Conservation (phyloP, 2,113 vertebrate genomes). For the Cricetomys ansorgei region DNA sequence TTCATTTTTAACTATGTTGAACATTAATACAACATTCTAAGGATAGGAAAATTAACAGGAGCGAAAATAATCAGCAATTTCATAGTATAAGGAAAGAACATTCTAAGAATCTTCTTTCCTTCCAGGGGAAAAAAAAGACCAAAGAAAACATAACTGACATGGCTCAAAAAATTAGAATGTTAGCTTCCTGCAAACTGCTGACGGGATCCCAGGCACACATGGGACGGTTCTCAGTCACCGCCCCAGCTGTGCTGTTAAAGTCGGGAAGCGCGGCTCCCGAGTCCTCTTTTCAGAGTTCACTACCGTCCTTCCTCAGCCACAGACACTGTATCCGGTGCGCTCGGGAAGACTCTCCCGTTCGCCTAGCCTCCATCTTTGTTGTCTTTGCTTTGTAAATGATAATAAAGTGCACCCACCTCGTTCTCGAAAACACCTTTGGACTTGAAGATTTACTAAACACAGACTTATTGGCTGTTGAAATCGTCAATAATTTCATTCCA, state of each 20-base stretch:
- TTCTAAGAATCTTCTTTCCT: neutral
- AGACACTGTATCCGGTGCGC: slow-evolving; percentile 78
- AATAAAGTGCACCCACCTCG: slow-evolving; percentile 88
- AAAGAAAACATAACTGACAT: neutral
- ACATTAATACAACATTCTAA: slow-evolving; percentile 34
- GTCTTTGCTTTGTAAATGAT: slow-evolving; percentile 83
- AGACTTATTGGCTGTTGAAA: slow-evolving; percentile 94
- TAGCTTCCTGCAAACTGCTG: neutral
- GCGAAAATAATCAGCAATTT: neutral
- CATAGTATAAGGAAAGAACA: neutral
- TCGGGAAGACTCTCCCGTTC: slow-evolving; percentile 78
- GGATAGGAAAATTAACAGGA: neutral
- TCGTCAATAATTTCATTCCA: slow-evolving; percentile 94
- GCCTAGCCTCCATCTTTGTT: slow-evolving; percentile 77
- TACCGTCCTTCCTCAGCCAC: slow-evolving; percentile 71
- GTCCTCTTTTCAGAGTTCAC: slow-evolving; percentile 60
- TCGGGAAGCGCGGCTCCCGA: slow-evolving; percentile 48
- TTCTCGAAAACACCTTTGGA: slow-evolving; percentile 91
- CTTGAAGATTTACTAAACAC: slow-evolving; percentile 92
- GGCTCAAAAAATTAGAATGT: neutral
- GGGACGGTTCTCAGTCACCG: neutral
- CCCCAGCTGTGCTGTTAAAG: neutral
- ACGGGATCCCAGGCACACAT: neutral
- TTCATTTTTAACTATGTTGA: slow-evolving; percentile 22
- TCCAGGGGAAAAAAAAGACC: neutral